Evolutionary conservation across 2,797 vertebrate genomes (phyloP).

Genomic region (Lithobates sylvaticus): DNA sequence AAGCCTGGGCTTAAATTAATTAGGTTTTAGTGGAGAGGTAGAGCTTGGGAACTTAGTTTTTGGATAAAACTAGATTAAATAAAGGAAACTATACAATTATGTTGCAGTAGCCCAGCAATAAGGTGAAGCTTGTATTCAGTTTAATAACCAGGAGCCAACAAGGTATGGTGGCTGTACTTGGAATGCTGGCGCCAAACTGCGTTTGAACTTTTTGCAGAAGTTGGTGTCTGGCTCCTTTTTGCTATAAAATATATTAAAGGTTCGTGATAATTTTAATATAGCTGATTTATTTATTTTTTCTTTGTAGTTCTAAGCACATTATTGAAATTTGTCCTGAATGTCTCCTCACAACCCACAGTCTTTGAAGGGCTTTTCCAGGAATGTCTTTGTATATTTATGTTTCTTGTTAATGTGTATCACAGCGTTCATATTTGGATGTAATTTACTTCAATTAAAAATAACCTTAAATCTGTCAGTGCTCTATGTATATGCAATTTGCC

Average conservation of each 20-base stretch:
- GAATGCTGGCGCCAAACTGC: slow-evolving; percentile 21
- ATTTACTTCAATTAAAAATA: too few species aligned
- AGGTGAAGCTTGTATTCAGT: neutral
- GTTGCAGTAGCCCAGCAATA: neutral
- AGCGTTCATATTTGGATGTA: too few species aligned
- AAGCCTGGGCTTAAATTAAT: slow-evolving; percentile 36
- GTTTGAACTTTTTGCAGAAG: slow-evolving; percentile 2
- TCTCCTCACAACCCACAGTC: neutral
- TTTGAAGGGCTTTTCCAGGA: too few species aligned
- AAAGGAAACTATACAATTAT: slow-evolving; percentile 7
- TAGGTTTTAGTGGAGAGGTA: slow-evolving; percentile 19
- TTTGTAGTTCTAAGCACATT: neutral
- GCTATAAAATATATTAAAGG: slow-evolving; percentile 16
- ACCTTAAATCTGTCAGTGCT: too few species aligned
- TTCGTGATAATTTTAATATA: neutral
- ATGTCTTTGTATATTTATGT: too few species aligned
- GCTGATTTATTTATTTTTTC: neutral
- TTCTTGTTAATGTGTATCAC: too few species aligned
- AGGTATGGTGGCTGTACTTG: neutral
- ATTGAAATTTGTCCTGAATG: neutral
- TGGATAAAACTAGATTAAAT: slow-evolving; percentile 38
- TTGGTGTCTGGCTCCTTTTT: slow-evolving; percentile 29
- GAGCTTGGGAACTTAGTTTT: slow-evolving; percentile 43
- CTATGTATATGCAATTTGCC: too few species aligned
- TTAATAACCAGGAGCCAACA: slow-evolving; percentile 21